Percentiles rank a stretch among this genome's conserved stretches.
phyloP scores from a whole-genome alignment of 2,797 vertebrate genomes.

The Thaleichthys pacificus region DNA sequence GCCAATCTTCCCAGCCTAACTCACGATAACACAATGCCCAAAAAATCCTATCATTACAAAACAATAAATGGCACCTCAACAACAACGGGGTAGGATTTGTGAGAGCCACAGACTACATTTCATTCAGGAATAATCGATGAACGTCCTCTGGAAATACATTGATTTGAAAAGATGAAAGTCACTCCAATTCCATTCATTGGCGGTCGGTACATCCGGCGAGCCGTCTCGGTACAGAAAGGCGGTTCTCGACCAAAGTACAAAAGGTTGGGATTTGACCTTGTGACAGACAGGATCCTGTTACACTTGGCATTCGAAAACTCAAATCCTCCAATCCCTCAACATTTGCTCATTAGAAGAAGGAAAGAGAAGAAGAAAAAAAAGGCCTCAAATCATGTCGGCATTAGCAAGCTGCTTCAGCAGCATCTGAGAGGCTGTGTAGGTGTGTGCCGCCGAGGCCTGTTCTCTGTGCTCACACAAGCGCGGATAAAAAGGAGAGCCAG shows the following conservation, averaged over 20 bases:
- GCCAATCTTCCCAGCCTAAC: background rate
- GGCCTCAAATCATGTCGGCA: constrained; percentile 3
- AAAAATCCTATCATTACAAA: constrained; percentile 2
- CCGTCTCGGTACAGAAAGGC: background rate
- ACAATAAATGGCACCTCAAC: background rate
- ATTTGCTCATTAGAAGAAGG: background rate
- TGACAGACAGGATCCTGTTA: background rate
- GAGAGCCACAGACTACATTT: background rate
- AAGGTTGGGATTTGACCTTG: background rate
- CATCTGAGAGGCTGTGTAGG: constrained; percentile 5
- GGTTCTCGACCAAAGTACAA: background rate
- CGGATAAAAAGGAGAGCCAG: constrained; percentile 64
- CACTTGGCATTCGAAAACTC: constrained; percentile 22
- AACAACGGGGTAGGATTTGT: background rate
- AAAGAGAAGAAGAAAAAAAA: background rate
- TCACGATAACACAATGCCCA: background rate
- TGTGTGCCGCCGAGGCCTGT: constrained; percentile 12
- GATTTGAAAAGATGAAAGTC: too few relatives aligned
- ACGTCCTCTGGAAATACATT: too few relatives aligned
- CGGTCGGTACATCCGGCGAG: too few relatives aligned
- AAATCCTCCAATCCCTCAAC: background rate
- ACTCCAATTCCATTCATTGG: too few relatives aligned
- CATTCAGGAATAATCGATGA: too few relatives aligned
- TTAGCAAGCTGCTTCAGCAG: constrained; percentile 14
- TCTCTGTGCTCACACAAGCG: constrained; percentile 36